Evolutionary conservation across 2,888 invertebrate genomes (phyloP), one percentile per base, ranked within the genome.

Genomic region (Melikaiella ostensackeni): DNA sequence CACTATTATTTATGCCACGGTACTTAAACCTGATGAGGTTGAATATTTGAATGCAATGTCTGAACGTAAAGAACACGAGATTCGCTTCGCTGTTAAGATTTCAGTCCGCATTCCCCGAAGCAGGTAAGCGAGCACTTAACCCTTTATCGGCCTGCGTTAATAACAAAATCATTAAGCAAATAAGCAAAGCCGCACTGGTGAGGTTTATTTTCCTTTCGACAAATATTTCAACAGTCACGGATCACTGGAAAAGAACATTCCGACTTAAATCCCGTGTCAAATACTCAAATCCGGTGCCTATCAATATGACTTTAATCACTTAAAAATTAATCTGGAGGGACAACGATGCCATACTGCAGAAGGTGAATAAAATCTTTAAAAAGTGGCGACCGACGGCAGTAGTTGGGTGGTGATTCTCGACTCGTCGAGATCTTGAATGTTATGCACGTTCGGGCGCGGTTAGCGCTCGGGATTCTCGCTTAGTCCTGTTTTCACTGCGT

Each of bases 151-250:
- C 21, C 55, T 55, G 55, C 21, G 55, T 19, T 55, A 21, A 55
- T 55, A 55, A 55, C 50, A 55, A 55, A 55, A 55, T 55, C 55
- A 55, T 55, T 55, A 55, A 55, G 55, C 55, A 55, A 55, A 55
- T 21, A 9, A 55, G 55, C 4, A 21, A 55, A 21, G 55, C 55
- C 55, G 55, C 55, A 55, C n/a, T 55, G 21, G 19, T 0, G 0
- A 55, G 50, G 50, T 55, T 55, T 55, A 55, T 55, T 55, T 55
- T 55, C 9, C 21, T 55, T 55, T 21, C 9, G 9, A 21, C 21
- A 9, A 50, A 55, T 21, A 55, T 55, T 9, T 9, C 9, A 55
- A n/a, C 21, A 55, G 50, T 55, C 50, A 9, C 21, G 21, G 50
- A 21, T 55, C 50, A 55, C 9, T 55, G 21, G 50, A 55, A 21